Conservation (phyloP, 2,797 vertebrate species). For the Xerus rutilus region DNA sequence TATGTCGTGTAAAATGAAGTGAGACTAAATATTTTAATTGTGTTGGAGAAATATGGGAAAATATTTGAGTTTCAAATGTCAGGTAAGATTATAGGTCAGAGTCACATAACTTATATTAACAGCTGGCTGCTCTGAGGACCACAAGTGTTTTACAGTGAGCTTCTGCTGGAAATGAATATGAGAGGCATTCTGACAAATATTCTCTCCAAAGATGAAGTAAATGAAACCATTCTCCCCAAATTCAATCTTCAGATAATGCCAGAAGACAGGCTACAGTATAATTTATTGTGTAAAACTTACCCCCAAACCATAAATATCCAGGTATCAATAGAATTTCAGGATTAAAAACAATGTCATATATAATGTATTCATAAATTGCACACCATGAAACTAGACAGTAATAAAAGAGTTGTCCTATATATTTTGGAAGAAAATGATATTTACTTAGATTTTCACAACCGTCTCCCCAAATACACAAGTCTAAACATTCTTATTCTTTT, state of each 20-base stretch:
- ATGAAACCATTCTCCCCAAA: neutral
- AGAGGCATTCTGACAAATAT: conserved; percentile 49
- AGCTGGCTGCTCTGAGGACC: conserved; percentile 26
- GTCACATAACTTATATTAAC: conserved; percentile 74
- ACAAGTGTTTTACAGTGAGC: neutral
- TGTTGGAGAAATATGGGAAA: conserved; percentile 81
- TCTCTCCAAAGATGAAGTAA: neutral
- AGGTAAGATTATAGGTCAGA: conserved; percentile 81
- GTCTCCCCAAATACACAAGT: neutral
- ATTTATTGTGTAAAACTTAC: neutral
- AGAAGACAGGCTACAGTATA: conserved; percentile 19
- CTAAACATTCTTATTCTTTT: neutral
- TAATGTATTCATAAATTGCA: neutral
- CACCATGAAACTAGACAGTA: neutral
- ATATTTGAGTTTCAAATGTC: conserved; percentile 83
- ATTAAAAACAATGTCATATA: conserved; percentile 24
- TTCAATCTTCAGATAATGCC: conserved; percentile 45
- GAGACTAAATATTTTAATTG: conserved; percentile 86
- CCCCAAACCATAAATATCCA: neutral
- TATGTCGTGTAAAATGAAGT: conserved; percentile 83
- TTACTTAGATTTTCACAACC: neutral
- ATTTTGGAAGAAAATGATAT: neutral
- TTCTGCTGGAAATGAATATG: conserved; percentile 2
- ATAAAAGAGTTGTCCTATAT: neutral
- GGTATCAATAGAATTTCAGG: neutral